These are phyloP conservation scores for Poeciliopsis occidentalis DNA, from an alignment of 2,113 vertebrate species.

Conservation along the genomic window DNA sequence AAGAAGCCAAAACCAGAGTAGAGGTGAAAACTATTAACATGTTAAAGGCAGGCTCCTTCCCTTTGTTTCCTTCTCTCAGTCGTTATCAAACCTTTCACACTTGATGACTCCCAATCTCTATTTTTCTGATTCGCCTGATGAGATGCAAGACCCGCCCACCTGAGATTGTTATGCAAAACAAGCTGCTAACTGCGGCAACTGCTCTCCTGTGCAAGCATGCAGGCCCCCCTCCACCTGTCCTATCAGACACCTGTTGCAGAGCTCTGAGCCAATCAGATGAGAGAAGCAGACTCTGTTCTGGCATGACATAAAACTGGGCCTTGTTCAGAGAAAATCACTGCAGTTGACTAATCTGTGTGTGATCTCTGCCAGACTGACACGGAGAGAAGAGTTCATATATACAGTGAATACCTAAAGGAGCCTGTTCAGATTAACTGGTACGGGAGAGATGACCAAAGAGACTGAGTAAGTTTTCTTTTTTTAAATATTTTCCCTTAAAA, in stretches of 20 bases:
- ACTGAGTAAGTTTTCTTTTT: slow-evolving; percentile 78
- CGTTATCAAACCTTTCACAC: slow-evolving; percentile 68
- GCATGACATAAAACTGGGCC: slow-evolving; percentile 73
- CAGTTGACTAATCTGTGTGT: slow-evolving; percentile 65
- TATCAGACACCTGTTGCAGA: slow-evolving; percentile 81
- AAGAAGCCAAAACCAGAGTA: slow-evolving; percentile 60
- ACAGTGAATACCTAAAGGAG: slow-evolving; percentile 57
- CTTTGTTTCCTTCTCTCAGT: slow-evolving; percentile 24
- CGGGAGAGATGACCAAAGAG: slow-evolving; percentile 84
- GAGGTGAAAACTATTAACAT: slow-evolving; percentile 70
- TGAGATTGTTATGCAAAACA: slow-evolving; percentile 68
- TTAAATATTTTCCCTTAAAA: neutral
- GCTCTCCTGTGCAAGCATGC: slow-evolving; percentile 36
- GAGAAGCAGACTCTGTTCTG: slow-evolving; percentile 54
- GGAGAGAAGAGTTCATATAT: slow-evolving; percentile 20
- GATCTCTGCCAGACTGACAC: slow-evolving; percentile 30
- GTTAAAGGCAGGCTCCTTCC: slow-evolving; percentile 60
- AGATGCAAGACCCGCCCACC: slow-evolving; percentile 32
- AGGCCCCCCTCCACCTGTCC: slow-evolving; percentile 79
- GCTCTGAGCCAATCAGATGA: slow-evolving; percentile 76
- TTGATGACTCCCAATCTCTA: slow-evolving; percentile 59
- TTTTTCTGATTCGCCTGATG: slow-evolving; percentile 1
- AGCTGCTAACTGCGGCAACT: neutral
- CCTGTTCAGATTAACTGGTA: slow-evolving; percentile 58
- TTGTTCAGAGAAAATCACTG: slow-evolving; percentile 70